Conservation (phyloP, 2,888 invertebrate species). For the Yponomeuta plumbellus region DNA sequence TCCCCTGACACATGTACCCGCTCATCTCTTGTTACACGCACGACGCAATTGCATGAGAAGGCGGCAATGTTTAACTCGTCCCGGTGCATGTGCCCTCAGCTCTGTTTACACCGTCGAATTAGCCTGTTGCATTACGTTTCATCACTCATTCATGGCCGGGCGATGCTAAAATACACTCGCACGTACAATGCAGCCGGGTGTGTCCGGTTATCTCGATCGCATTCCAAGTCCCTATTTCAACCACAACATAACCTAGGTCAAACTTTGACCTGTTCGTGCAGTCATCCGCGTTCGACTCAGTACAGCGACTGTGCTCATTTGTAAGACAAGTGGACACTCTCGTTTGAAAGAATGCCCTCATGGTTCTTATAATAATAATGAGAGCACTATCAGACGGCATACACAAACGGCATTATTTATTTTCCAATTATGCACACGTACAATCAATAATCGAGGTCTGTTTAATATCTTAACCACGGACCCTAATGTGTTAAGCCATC, state of each 20-base stretch:
- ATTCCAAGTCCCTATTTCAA: neutral
- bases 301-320: constrained; percentile 1
- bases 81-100: neutral
- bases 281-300: neutral
- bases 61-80: neutral
- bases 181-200: constrained; percentile 1
- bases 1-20: neutral
- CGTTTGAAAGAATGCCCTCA: neutral
- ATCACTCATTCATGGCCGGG: neutral
- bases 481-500: no score
- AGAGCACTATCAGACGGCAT: neutral
- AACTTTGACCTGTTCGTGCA: constrained; percentile 9
- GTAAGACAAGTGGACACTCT: neutral
- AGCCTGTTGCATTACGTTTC: neutral
- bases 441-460: neutral
- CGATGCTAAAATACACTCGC: neutral
- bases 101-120: neutral
- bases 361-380: neutral
- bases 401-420: no score
- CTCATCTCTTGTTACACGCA: constrained; percentile 1
- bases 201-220: neutral
- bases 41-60: neutral
- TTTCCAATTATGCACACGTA: neutral
- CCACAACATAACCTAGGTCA: constrained; percentile 9
- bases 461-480: no score